Percentiles rank a stretch among this genome's conserved stretches.
These are phyloP conservation scores for Allygus modestus DNA, from an alignment of 2,888 invertebrate genomes.

Conservation along the genomic window DNA sequence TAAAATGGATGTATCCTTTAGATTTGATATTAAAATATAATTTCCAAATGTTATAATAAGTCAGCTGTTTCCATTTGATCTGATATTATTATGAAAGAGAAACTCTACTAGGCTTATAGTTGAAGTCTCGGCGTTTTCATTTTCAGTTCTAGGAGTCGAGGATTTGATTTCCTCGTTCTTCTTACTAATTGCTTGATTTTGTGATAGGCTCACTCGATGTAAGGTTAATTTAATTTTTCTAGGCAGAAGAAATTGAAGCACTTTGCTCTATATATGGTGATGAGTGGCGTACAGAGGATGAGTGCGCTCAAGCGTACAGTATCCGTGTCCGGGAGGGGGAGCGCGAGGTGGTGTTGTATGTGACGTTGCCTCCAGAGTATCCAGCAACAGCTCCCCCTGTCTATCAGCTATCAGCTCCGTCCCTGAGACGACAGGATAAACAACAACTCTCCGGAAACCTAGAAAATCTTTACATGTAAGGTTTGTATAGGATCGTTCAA, in stretches of 20 bases:
- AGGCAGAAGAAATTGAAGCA: constrained; percentile 85
- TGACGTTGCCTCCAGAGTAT: constrained; percentile 82
- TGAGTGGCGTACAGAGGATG: constrained; percentile 82
- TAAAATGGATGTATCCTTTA: no score
- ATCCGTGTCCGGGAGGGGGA: constrained; percentile 78
- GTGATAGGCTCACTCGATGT: no score
- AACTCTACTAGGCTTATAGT: no score
- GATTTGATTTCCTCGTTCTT: no score
- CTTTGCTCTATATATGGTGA: constrained; percentile 84
- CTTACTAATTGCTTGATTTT: no score
- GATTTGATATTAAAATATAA: no score
- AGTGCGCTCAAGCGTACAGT: constrained; percentile 78
- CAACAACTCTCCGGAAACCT: constrained; percentile 77
- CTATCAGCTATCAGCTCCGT: constrained; percentile 85
- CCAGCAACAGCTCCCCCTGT: constrained; percentile 81
- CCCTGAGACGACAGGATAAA: constrained; percentile 80
- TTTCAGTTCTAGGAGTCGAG: no score
- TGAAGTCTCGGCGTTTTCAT: no score
- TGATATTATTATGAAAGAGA: no score
- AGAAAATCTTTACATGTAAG: constrained; percentile 83
- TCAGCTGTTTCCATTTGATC: no score
- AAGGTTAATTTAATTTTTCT: no score
- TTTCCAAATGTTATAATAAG: no score
- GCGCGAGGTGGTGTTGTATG: constrained; percentile 78
- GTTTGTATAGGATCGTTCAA: constrained; percentile 70